These are phyloP conservation scores for Sympetrum striolatum DNA, from an alignment of 2,888 invertebrate genomes.

Conservation along the genomic window DNA sequence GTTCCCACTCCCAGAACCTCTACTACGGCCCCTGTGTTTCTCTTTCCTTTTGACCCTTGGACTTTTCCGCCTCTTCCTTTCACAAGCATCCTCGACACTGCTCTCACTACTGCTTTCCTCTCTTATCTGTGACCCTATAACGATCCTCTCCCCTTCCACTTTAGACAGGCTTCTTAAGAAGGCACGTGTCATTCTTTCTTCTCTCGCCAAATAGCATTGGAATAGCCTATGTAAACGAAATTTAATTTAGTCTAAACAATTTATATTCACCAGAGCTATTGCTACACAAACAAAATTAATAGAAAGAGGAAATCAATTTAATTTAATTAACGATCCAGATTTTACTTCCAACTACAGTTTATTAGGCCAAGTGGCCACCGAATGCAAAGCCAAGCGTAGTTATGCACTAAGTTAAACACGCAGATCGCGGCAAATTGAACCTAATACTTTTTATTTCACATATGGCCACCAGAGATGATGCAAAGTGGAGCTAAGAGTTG, in stretches of 20 bases:
- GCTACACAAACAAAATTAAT: too few relatives aligned
- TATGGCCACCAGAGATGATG: too few relatives aligned
- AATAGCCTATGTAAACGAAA: background rate
- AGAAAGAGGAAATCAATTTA: too few relatives aligned
- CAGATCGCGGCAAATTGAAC: too few relatives aligned
- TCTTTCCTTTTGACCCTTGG: constrained; percentile 57
- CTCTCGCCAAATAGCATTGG: constrained; percentile 44
- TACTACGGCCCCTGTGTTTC: constrained; percentile 47
- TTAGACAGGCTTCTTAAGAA: constrained; percentile 41
- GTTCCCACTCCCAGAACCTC: constrained; percentile 47
- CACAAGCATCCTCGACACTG: constrained; percentile 54
- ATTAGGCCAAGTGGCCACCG: too few relatives aligned
- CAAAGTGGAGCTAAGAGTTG: too few relatives aligned
- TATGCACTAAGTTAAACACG: too few relatives aligned
- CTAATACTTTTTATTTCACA: too few relatives aligned
- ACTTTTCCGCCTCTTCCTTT: constrained; percentile 56
- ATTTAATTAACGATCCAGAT: too few relatives aligned
- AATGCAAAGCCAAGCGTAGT: too few relatives aligned
- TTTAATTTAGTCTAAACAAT: background rate
- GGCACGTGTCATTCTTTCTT: constrained; percentile 47
- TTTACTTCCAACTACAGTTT: too few relatives aligned
- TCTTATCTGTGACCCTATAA: background rate
- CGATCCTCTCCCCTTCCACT: background rate
- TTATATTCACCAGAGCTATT: too few relatives aligned
- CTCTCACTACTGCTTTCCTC: background rate